phyloP scores from a whole-genome alignment of 2,888 invertebrate species.

The Lithophane semibrunnea region DNA sequence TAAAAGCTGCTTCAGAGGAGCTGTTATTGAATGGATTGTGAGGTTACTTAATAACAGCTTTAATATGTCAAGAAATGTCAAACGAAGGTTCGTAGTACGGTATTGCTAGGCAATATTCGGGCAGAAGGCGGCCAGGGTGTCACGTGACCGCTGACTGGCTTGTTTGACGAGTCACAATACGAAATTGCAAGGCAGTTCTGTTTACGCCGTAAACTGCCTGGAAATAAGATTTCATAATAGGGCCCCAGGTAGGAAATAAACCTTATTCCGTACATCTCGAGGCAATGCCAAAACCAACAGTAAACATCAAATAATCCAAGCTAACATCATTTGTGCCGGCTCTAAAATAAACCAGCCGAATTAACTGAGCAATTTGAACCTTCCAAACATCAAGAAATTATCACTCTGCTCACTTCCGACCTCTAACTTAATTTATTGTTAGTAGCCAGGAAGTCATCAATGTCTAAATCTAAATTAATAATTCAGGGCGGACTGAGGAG shows the following conservation, averaged over 20 bases:
- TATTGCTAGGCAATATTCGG: no score
- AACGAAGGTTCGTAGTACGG: no score
- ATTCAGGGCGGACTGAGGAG: constrained; percentile 37
- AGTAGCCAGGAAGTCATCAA: constrained; percentile 56
- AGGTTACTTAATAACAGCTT: no score
- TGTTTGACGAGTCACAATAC: no score
- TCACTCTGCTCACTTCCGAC: constrained; percentile 40
- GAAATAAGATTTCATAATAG: no score
- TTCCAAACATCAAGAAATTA: constrained; percentile 55
- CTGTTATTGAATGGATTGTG: no score
- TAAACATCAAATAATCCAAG: constrained; percentile 33
- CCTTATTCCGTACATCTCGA: neutral
- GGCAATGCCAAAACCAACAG: constrained; percentile 6
- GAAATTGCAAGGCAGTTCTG: no score
- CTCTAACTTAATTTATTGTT: constrained; percentile 61
- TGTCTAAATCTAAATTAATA: constrained; percentile 65
- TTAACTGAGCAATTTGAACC: constrained; percentile 35
- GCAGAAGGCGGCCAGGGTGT: no score
- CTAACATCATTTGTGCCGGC: constrained; percentile 42
- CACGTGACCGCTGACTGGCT: no score
- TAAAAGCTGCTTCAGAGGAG: no score
- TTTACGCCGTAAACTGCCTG: no score
- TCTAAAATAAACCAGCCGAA: constrained; percentile 47
- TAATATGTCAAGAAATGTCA: no score
- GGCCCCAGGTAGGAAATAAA: neutral